Percentiles rank a stretch among this genome's conserved stretches.
Evolutionary conservation across 2,113 vertebrate species (phyloP).

Genomic region (Thomomys bottae): DNA sequence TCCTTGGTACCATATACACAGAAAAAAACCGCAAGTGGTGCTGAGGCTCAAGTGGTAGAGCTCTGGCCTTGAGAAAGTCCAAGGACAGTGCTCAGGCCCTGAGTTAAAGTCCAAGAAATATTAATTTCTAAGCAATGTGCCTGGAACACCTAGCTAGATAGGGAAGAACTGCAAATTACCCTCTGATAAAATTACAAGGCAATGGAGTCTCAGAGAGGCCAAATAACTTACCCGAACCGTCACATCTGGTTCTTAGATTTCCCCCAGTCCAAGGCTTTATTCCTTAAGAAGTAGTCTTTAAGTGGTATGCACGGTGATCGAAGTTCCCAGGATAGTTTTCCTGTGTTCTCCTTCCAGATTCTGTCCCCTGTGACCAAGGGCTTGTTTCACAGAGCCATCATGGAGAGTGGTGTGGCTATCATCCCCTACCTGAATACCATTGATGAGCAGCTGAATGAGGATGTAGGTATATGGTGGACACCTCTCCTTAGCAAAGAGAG

Average conservation of each 20-base stretch:
- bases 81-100: too few relatives aligned
- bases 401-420: constrained; percentile 85
- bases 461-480: constrained; percentile 49
- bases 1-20: too few relatives aligned
- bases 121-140: not conserved
- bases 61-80: too few relatives aligned
- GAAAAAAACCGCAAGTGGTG: too few relatives aligned
- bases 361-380: constrained; percentile 88
- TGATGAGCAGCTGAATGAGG: not conserved
- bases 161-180: not conserved
- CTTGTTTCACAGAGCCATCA: constrained; percentile 90
- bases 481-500: not conserved
- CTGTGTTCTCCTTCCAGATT: constrained; percentile 81
- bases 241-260: not conserved
- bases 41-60: too few relatives aligned
- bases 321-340: not conserved
- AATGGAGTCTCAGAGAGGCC: not conserved
- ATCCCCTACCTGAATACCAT: constrained; percentile 1
- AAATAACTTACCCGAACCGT: not conserved
- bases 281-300: not conserved
- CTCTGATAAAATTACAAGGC: not conserved
- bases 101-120: too few relatives aligned
- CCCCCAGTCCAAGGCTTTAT: not conserved
- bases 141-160: not conserved
- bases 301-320: not conserved